phyloP scores from a whole-genome alignment of 2,797 vertebrate genomes.

The Amblyraja radiata region DNA sequence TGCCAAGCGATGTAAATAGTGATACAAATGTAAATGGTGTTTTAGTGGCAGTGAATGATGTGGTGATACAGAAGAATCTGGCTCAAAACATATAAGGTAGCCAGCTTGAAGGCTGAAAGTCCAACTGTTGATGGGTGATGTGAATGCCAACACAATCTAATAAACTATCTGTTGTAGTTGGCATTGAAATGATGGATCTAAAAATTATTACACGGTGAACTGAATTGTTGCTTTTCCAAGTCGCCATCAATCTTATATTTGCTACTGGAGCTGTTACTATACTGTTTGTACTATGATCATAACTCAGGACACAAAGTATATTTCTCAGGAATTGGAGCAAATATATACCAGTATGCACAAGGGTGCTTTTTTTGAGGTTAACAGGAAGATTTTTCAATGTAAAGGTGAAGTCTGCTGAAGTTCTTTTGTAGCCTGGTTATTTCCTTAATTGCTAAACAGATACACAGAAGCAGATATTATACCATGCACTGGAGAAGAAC shows the following conservation, averaged over 20 bases:
- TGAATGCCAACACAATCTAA: background rate
- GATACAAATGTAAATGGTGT: too few relatives aligned
- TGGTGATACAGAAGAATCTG: background rate
- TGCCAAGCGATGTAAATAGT: too few relatives aligned
- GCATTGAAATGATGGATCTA: slow-evolving; percentile 7
- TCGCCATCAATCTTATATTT: slow-evolving; percentile 19
- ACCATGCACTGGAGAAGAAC: slow-evolving; percentile 95
- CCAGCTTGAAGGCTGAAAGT: background rate
- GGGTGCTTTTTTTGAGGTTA: background rate
- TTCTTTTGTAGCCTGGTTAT: slow-evolving; percentile 34
- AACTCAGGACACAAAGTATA: slow-evolving; percentile 11
- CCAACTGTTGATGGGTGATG: background rate
- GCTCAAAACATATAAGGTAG: background rate
- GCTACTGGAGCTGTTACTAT: background rate
- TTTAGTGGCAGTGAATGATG: too few relatives aligned
- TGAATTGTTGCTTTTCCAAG: slow-evolving; percentile 16
- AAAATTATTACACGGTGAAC: slow-evolving; percentile 21
- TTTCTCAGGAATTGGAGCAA: slow-evolving; percentile 16
- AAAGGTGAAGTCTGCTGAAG: background rate
- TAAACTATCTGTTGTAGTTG: slow-evolving; percentile 22
- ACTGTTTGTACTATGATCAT: slow-evolving; percentile 15
- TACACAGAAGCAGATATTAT: slow-evolving; percentile 97
- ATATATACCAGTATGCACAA: background rate
- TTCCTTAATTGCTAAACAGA: slow-evolving; percentile 71
- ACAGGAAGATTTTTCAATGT: background rate